Conservation (phyloP, 2,797 vertebrate species). For the Micropoecilia bifurca region DNA sequence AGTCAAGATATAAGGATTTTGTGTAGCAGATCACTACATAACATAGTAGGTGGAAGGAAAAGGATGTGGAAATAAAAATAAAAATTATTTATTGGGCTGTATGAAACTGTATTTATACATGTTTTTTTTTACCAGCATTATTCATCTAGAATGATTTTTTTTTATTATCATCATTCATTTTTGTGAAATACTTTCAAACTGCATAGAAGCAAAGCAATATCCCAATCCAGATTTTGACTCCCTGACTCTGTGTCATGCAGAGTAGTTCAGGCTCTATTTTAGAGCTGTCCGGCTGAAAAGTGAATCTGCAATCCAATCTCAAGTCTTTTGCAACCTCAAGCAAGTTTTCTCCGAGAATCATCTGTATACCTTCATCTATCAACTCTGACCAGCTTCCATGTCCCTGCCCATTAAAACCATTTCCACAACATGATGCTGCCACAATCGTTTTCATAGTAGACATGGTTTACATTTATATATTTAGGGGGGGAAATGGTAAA, state of each 20-base stretch:
- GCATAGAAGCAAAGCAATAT: not conserved
- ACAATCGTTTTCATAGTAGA: not conserved
- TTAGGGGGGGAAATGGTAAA: not conserved
- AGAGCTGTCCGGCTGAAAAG: not conserved
- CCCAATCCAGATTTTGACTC: not conserved
- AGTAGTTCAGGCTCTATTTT: not conserved
- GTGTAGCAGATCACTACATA: not conserved
- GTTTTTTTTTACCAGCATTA: not conserved
- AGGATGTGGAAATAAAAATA: not conserved
- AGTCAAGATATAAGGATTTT: not conserved
- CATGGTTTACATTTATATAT: not conserved
- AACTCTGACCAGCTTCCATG: not conserved
- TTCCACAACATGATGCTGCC: not conserved
- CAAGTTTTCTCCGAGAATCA: not conserved
- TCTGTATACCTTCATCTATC: not conserved
- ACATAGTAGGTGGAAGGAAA: not conserved
- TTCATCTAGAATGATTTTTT: fast-evolving
- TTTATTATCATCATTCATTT: not conserved
- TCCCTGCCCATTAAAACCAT: not conserved
- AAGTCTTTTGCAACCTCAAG: not conserved
- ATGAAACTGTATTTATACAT: not conserved
- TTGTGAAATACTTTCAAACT: not conserved
- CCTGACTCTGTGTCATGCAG: not conserved
- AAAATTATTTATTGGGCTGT: not conserved
- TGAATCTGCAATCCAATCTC: not conserved